Evolutionary conservation across 2,888 invertebrate genomes (phyloP).

Genomic region (Lasioglossum calceatum): DNA sequence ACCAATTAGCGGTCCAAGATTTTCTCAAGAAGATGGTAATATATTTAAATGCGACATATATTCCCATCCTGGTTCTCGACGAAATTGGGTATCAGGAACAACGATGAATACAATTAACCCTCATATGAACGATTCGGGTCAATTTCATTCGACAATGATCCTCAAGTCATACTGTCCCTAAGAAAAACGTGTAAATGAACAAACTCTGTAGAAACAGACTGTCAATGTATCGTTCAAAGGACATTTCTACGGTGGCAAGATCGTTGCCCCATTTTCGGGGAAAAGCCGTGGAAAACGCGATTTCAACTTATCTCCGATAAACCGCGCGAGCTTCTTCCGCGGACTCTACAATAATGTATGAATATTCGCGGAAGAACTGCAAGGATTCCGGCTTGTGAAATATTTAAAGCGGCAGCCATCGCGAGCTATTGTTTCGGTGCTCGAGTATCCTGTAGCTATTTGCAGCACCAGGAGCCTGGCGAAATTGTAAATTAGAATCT

Average conservation of each 20-base stretch:
- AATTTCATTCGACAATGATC: not conserved
- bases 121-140: not conserved
- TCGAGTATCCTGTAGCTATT: not conserved
- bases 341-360: not conserved
- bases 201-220: not conserved
- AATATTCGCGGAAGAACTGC: not conserved
- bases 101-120: not conserved
- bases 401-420: not conserved
- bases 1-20: not conserved
- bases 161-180: not conserved
- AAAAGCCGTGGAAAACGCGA: not conserved
- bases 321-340: not conserved
- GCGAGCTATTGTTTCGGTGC: not conserved
- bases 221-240: too few relatives aligned
- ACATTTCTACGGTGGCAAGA: too few relatives aligned
- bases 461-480: not conserved
- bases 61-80: not conserved
- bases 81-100: not conserved
- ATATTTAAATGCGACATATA: constrained; percentile 3
- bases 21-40: constrained; percentile 13
- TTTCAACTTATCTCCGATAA: not conserved
- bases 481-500: constrained; percentile 12
- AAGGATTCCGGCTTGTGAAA: not conserved
- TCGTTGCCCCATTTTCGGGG: not conserved
- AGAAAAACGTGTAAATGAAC: not conserved